phyloP scores from a whole-genome alignment of 1,140 invertebrate species.

The Hyphantria cunea region DNA sequence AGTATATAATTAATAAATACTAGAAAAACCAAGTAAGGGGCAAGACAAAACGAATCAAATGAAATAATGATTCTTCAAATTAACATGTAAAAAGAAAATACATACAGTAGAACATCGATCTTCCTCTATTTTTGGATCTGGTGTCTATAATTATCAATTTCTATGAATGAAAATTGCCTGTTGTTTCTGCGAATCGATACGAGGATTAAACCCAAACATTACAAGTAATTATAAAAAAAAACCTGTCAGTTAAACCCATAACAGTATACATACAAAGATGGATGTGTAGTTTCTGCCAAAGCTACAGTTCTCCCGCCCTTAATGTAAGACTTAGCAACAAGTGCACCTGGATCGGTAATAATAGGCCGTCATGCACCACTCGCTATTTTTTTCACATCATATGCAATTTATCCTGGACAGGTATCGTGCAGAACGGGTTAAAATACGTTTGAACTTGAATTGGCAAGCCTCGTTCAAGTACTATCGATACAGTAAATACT shows the following conservation, averaged over 20 bases:
- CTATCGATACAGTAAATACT: too few relatives aligned
- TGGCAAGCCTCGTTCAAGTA: background rate
- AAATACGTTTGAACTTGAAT: background rate
- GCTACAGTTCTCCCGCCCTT: background rate
- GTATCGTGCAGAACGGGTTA: constrained; percentile 7
- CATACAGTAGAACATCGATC: too few relatives aligned
- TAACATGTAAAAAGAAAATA: too few relatives aligned
- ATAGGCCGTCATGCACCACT: background rate
- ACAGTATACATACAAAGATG: constrained; percentile 2
- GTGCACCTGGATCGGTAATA: constrained; percentile 18
- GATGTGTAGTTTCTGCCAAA: constrained; percentile 2
- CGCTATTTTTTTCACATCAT: constrained; percentile 11
- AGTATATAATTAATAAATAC: too few relatives aligned
- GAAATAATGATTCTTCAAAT: too few relatives aligned
- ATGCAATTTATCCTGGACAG: constrained; percentile 11
- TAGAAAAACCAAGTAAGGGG: too few relatives aligned
- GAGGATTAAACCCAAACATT: background rate
- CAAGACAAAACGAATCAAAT: too few relatives aligned
- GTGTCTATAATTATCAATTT: too few relatives aligned
- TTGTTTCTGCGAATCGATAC: background rate
- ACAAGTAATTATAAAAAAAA: background rate
- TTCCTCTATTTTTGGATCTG: too few relatives aligned
- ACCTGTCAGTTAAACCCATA: constrained; percentile 5
- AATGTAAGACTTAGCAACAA: constrained; percentile 19
- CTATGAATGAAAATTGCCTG: background rate